Percentiles rank a stretch among this genome's conserved stretches.
These are phyloP conservation scores for Theonella swinhoei DNA, from an alignment of 37 sponge, comb jelly and placozoan genomes.

Conservation along the genomic window DNA sequence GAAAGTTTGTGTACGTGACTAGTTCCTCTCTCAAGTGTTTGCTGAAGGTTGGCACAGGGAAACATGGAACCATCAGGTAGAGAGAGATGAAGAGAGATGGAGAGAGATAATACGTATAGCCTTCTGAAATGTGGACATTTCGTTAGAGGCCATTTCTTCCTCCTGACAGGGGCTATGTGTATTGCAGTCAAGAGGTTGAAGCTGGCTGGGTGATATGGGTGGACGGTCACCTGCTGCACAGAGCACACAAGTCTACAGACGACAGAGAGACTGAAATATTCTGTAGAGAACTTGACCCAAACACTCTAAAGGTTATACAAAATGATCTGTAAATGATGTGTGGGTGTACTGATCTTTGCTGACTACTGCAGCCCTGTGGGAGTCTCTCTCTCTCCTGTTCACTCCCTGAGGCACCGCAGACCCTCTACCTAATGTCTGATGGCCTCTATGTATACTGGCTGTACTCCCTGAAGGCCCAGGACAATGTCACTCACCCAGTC, in stretches of 20 bases:
- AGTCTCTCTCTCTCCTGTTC: not conserved
- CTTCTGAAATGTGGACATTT: too few relatives aligned
- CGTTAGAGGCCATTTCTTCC: not conserved
- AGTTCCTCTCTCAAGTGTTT: constrained; percentile 56
- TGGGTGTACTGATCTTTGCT: not conserved
- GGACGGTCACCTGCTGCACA: constrained; percentile 5
- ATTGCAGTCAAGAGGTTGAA: constrained; percentile 41
- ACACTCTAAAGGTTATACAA: constrained; percentile 55
- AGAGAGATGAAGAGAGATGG: not conserved
- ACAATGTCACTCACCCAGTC: constrained; percentile 27
- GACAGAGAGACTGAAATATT: not conserved
- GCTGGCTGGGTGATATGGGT: constrained; percentile 59
- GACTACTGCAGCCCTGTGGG: not conserved
- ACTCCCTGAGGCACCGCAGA: constrained; percentile 27
- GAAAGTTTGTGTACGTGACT: constrained; percentile 71
- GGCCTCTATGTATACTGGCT: constrained; percentile 81
- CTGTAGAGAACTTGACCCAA: constrained; percentile 17
- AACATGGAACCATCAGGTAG: constrained; percentile 65
- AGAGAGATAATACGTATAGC: not conserved
- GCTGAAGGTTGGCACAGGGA: constrained; percentile 77
- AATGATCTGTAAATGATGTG: too few relatives aligned
- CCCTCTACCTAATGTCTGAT: constrained; percentile 70
- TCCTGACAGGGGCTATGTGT: constrained; percentile 58
- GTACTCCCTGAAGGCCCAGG: constrained; percentile 37
- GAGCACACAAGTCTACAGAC: not conserved